Evolutionary conservation across 2,888 invertebrate genomes (phyloP).

Genomic region (Chamaedrilus cognettii): DNA sequence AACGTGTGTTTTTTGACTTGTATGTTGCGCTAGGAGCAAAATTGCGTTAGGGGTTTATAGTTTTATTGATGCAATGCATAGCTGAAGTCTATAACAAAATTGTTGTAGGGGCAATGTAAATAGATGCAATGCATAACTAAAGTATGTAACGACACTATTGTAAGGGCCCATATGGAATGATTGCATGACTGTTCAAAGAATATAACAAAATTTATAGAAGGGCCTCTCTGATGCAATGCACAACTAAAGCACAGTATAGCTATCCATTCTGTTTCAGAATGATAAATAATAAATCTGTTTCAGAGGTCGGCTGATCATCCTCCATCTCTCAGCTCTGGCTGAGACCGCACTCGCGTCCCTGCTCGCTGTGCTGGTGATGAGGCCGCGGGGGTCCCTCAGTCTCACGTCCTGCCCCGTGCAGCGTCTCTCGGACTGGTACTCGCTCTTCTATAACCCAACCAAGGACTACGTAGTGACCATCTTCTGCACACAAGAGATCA

Average conservation of each 20-base stretch:
- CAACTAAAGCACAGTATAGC: too few relatives aligned
- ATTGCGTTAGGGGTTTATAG: too few relatives aligned
- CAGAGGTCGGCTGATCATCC: constrained; percentile 72
- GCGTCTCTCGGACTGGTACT: constrained; percentile 94
- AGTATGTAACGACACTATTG: too few relatives aligned
- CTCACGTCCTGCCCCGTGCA: constrained; percentile 79
- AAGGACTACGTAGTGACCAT: constrained; percentile 86
- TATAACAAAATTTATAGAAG: too few relatives aligned
- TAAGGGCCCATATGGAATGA: too few relatives aligned
- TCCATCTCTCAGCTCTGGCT: constrained; percentile 80
- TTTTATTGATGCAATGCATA: too few relatives aligned
- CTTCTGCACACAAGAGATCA: constrained; percentile 96
- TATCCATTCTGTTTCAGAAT: too few relatives aligned
- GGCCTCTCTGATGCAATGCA: too few relatives aligned
- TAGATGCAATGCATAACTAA: too few relatives aligned
- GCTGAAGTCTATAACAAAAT: too few relatives aligned
- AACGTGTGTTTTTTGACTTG: constrained; percentile 58
- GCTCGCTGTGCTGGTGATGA: constrained; percentile 76
- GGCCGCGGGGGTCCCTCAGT: constrained; percentile 77
- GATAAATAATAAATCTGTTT: constrained; percentile 9
- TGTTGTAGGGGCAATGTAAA: too few relatives aligned
- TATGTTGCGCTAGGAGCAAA: not conserved
- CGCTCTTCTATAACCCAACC: constrained; percentile 88
- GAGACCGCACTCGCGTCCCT: constrained; percentile 79
- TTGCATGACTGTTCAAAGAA: too few relatives aligned